Conservation (phyloP, 2,113 vertebrate genomes). For the Pterocles burchelli region DNA sequence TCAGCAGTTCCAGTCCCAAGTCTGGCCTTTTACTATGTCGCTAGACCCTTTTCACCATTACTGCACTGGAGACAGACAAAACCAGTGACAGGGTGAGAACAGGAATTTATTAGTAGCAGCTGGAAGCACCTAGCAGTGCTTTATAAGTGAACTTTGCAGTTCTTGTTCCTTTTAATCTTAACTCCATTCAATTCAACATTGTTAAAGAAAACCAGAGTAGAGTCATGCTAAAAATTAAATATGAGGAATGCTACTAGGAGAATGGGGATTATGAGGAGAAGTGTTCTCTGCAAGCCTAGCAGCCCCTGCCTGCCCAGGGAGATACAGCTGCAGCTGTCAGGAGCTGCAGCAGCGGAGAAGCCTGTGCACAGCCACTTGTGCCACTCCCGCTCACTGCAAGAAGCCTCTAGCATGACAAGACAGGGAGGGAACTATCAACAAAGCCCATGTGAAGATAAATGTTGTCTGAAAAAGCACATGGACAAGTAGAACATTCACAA, state of each 20-base stretch:
- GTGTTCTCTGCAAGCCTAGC: not conserved
- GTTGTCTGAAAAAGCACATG: not conserved
- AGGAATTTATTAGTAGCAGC: not conserved
- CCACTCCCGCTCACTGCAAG: not conserved
- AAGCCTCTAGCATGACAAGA: not conserved
- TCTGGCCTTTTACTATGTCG: not conserved
- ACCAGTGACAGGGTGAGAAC: rapidly evolving
- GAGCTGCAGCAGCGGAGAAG: not conserved
- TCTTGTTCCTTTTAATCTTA: not conserved
- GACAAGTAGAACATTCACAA: not conserved
- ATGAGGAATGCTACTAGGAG: not conserved
- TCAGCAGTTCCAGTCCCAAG: not conserved
- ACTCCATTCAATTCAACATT: not conserved
- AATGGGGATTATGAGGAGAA: not conserved
- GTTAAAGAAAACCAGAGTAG: not conserved
- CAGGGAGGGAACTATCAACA: not conserved
- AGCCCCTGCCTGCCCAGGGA: not conserved
- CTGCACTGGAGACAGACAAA: not conserved
- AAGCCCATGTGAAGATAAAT: not conserved
- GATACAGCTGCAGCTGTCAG: not conserved
- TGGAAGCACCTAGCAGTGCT: not conserved
- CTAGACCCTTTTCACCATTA: not conserved
- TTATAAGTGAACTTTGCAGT: not conserved
- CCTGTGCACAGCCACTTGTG: not conserved
- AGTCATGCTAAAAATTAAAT: not conserved